A percentile compares a stretch with the other conserved stretches of the same genome.
These are phyloP conservation scores for Catocala sponsa DNA, from an alignment of 2,888 invertebrate species.

Conservation along the genomic window DNA sequence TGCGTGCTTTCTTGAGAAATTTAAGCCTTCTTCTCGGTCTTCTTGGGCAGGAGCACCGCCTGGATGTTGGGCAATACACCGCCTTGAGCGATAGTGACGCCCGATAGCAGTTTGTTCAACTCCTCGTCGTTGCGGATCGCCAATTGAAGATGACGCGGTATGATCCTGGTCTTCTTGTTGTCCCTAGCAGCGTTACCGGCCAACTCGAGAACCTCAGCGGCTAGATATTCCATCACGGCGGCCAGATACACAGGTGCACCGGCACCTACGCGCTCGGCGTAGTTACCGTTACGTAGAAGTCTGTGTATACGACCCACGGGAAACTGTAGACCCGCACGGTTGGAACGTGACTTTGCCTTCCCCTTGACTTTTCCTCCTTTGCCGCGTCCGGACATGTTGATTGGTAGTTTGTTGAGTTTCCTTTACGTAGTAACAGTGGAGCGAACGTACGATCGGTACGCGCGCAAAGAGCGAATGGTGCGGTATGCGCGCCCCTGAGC, in stretches of 20 bases:
- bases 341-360: constrained; percentile 79
- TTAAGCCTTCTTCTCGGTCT: constrained; percentile 73
- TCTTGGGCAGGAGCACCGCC: constrained; percentile 92
- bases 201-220: constrained; percentile 85
- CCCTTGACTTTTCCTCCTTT: constrained; percentile 45
- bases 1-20: neutral
- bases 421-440: no score
- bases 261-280: constrained; percentile 68
- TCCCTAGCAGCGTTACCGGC: constrained; percentile 88
- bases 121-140: constrained; percentile 94
- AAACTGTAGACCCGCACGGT: constrained; percentile 86
- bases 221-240: constrained; percentile 89
- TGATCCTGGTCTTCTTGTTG: constrained; percentile 92
- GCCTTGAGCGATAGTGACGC: constrained; percentile 94
- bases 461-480: no score
- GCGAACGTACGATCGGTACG: no score
- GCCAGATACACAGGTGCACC: constrained; percentile 84
- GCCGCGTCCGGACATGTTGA: no score
- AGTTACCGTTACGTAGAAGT: constrained; percentile 88
- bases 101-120: constrained; percentile 91
- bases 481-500: no score
- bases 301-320: constrained; percentile 82
- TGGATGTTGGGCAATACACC: constrained; percentile 95
- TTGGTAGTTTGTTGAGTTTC: no score
- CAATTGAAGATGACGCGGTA: constrained; percentile 90